These are phyloP conservation scores for Eupeodes luniger DNA, from an alignment of 2,888 invertebrate species.

Conservation along the genomic window DNA sequence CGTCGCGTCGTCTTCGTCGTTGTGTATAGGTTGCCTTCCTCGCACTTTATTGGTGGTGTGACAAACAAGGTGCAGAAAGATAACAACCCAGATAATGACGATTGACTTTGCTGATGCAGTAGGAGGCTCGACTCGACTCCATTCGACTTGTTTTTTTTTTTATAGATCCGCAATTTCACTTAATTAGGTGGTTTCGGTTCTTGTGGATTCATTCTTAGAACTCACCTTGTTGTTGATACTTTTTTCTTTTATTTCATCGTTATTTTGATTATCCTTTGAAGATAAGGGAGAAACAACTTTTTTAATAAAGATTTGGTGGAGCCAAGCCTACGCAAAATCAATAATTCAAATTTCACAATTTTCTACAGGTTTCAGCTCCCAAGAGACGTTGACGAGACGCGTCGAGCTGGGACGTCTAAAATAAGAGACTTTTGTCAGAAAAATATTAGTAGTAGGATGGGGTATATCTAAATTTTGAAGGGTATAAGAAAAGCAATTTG, in stretches of 20 bases:
- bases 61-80: conserved; percentile 71
- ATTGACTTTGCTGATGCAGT: conserved; percentile 33
- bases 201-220: conserved; percentile 22
- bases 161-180: conserved; percentile 38
- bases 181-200: conserved; percentile 68
- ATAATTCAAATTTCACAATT: conserved; percentile 57
- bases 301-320: conserved; percentile 15
- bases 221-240: too few relatives aligned
- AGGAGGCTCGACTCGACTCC: conserved; percentile 21
- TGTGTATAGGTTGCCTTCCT: conserved; percentile 9
- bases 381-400: neutral
- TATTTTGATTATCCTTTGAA: conserved; percentile 33
- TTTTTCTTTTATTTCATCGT: neutral
- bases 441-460: neutral
- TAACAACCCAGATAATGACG: conserved; percentile 57
- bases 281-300: conserved; percentile 57
- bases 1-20: neutral
- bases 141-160: neutral
- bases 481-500: neutral
- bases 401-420: conserved; percentile 26
- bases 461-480: neutral
- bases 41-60: conserved; percentile 32
- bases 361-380: neutral
- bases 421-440: conserved; percentile 11
- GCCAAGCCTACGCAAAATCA: conserved; percentile 60